Evolutionary conservation across 2,113 vertebrate genomes (phyloP), one percentile per base, ranked within the genome.

Genomic region (Scalopus aquaticus): DNA sequence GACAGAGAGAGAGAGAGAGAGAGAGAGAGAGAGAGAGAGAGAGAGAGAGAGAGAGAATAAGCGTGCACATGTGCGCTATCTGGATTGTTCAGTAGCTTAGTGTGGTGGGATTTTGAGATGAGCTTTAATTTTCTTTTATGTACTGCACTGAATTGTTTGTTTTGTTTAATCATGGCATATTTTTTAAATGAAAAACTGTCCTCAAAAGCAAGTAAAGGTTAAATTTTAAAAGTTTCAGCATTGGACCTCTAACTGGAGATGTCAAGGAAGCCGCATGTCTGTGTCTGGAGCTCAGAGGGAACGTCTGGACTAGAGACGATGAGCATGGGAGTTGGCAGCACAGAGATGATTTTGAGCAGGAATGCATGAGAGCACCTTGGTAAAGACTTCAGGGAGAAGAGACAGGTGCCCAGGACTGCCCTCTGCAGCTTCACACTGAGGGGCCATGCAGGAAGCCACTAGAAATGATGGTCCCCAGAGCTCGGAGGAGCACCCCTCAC

Each of bases 111-210:
- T 93, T 93, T 64, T 79, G 37, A 39, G 37, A 24, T 44, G 20
- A 54, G 32, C 89, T 86, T 72, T 72, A 76, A 54, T 62, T 82
- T 62, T 62, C 26, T 85, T 81, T 86, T 64, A 32, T 32, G 17
- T 64, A 42, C 13, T 65, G 0, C 77, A 8, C 32, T 17, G 28
- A 73, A 17, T 88, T 90, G 42, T 67, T 83, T 56, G 1, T 56
- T 56, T 22, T 6, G 54, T 56, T 56, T 56, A 56, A 56, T 56
- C 20, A 56, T 56, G 54, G 54, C 19, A 19, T 22, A 22, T 56
- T 93, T 95, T 58, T 9, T 60, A 95, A n/a, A 42, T 44, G 85
- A 46, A 91, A 72, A 74, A 51, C 15, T 51, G 7, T 89, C 64
- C 32, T 74, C 44, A 24, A 62, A 89, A 88, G 56, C 82, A 78